Evolutionary conservation across 2,113 vertebrate species (phyloP).

Genomic region (Synodontis membranacea): DNA sequence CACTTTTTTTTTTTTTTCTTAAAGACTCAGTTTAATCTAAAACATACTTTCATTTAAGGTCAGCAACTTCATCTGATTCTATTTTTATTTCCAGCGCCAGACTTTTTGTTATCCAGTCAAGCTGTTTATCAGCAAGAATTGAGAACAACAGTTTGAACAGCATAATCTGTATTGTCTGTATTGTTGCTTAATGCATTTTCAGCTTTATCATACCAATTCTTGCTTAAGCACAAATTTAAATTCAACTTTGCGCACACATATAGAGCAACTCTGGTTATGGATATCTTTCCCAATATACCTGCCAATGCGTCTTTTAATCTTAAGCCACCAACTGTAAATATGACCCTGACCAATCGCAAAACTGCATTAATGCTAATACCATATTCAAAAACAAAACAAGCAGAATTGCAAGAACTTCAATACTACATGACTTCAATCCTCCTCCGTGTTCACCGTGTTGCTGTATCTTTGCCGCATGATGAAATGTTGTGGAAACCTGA

Average conservation of each 20-base stretch:
- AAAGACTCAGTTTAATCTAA: neutral
- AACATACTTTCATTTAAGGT: neutral
- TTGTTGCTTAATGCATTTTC: neutral
- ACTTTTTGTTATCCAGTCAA: neutral
- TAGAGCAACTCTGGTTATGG: neutral
- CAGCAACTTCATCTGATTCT: neutral
- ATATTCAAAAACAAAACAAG: neutral
- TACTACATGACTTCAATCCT: slow-evolving; percentile 1
- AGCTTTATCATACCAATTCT: neutral
- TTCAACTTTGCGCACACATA: neutral
- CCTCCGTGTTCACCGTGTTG: slow-evolving; percentile 12
- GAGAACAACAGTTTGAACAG: neutral
- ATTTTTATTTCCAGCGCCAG: neutral
- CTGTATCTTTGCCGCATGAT: slow-evolving; percentile 22
- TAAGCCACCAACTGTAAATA: neutral
- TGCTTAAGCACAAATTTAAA: neutral
- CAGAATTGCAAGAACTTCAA: neutral
- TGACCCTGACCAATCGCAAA: neutral
- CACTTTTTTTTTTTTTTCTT: neutral
- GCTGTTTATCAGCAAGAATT: neutral
- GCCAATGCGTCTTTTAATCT: neutral
- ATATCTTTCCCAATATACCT: neutral
- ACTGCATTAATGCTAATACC: neutral
- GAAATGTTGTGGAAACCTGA: slow-evolving; percentile 35
- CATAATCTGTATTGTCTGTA: neutral